Percentiles rank a stretch among this genome's conserved stretches.
Conservation (phyloP, 2,113 vertebrate genomes). For the Muntiacus muntjak region DNA sequence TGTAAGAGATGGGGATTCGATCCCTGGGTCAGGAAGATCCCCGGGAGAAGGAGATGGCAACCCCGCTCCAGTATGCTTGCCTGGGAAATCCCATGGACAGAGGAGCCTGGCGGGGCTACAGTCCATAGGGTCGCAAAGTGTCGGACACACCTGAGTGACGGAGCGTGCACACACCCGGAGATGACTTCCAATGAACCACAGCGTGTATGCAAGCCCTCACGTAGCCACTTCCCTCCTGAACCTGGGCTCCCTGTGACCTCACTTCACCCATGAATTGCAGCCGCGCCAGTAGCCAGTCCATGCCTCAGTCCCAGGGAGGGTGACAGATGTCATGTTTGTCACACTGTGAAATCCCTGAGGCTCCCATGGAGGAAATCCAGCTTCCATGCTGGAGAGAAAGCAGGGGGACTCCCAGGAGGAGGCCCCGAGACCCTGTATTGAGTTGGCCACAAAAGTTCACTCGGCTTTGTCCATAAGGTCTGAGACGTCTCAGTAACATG, state of each 20-base stretch:
- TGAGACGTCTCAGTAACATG: neutral
- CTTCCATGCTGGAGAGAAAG: neutral
- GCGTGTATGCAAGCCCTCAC: neutral
- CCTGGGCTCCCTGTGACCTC: neutral
- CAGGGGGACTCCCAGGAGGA: neutral
- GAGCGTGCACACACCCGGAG: fast-evolving
- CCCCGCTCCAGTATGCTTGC: neutral
- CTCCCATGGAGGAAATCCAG: neutral
- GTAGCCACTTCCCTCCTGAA: neutral
- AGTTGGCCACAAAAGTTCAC: neutral
- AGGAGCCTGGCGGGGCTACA: neutral
- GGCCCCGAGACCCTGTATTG: neutral
- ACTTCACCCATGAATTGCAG: neutral
- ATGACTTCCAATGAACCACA: neutral
- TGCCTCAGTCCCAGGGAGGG: neutral
- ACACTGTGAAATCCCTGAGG: neutral
- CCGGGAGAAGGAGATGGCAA: neutral
- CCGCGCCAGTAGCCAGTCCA: too few species aligned
- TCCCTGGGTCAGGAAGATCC: fast-evolving
- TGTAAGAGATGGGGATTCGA: neutral
- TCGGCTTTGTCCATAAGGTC: neutral
- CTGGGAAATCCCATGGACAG: neutral
- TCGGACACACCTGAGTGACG: neutral
- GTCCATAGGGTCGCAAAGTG: fast-evolving
- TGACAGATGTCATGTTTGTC: neutral